These are phyloP conservation scores for Lithodes maja DNA, from an alignment of 2,888 invertebrate species.

Conservation along the genomic window DNA sequence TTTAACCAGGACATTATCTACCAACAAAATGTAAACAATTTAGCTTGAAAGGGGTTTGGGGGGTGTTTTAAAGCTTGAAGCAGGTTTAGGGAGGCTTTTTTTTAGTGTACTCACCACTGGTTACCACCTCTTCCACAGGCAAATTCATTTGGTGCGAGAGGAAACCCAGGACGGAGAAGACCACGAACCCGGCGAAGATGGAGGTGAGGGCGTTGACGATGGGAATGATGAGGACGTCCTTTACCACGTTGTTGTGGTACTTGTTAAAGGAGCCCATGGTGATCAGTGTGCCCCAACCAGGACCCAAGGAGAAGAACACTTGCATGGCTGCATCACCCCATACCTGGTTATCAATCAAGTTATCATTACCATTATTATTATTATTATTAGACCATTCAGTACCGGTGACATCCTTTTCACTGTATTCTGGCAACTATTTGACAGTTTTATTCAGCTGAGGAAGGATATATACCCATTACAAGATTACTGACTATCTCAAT, in stretches of 20 bases:
- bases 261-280: constrained; percentile 90
- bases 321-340: constrained; percentile 96
- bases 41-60: no score
- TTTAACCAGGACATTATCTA: no score
- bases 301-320: constrained; percentile 92
- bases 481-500: no score
- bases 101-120: constrained; percentile 77
- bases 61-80: no score
- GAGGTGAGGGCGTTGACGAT: constrained; percentile 84
- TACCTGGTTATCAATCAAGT: constrained; percentile 78
- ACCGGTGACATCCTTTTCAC: no score
- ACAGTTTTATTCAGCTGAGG: no score
- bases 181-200: constrained; percentile 86
- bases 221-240: constrained; percentile 83
- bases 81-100: no score
- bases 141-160: constrained; percentile 83
- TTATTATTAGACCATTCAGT: neutral
- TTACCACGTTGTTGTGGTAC: constrained; percentile 83
- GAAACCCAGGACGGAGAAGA: constrained; percentile 86
- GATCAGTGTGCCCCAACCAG: constrained; percentile 89
- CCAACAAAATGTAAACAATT: no score
- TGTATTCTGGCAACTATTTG: no score
- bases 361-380: neutral
- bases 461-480: no score
- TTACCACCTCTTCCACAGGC: constrained; percentile 84